These are phyloP conservation scores for Plectrocnemia conspersa DNA, from an alignment of 1,140 invertebrate genomes.

Conservation along the genomic window DNA sequence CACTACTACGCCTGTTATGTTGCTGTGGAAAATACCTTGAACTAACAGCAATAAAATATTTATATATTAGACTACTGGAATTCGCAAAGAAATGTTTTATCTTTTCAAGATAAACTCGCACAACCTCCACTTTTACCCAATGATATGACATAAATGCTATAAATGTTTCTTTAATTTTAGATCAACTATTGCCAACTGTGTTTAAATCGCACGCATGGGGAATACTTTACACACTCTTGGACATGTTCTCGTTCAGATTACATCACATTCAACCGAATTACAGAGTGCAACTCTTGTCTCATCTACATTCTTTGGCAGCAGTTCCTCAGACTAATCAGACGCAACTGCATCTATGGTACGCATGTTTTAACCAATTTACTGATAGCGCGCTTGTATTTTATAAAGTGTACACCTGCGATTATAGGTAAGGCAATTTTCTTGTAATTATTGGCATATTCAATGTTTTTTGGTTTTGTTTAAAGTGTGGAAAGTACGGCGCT, in stretches of 20 bases:
- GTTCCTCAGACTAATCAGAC: conserved; percentile 92
- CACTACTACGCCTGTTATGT: no score
- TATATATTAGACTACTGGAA: no score
- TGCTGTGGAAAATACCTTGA: no score
- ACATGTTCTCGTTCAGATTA: conserved; percentile 95
- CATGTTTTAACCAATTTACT: conserved; percentile 15
- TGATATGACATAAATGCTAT: conserved; percentile 1
- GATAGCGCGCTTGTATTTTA: neutral
- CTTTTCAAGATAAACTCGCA: no score
- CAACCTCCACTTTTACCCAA: no score
- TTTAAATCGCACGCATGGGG: conserved; percentile 93
- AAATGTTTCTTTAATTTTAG: conserved; percentile 48
- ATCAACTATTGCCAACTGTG: conserved; percentile 81
- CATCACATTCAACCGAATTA: conserved; percentile 96
- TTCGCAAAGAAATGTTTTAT: no score
- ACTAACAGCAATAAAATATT: no score
- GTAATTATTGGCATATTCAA: conserved; percentile 18
- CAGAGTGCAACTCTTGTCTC: conserved; percentile 82
- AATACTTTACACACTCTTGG: conserved; percentile 87
- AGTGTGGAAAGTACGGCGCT: conserved; percentile 92
- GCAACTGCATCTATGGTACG: conserved; percentile 85
- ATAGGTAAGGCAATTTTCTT: neutral
- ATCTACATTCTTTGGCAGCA: conserved; percentile 82
- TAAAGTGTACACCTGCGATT: neutral
- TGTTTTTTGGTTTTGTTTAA: conserved; percentile 40